phyloP scores from a whole-genome alignment of 1,140 invertebrate species.

The Ylistrum balloti region DNA sequence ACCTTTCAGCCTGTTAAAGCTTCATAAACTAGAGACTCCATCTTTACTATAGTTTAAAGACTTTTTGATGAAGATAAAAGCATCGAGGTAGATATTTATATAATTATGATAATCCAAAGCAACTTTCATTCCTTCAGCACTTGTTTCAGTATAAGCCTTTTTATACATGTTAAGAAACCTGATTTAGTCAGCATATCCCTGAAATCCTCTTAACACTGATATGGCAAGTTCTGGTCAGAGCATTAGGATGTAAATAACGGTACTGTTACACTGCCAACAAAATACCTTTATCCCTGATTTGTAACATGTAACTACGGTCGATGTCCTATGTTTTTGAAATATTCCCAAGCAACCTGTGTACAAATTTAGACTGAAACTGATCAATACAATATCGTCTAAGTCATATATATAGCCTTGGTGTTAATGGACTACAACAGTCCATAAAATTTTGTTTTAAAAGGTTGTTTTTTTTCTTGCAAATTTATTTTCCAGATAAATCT shows the following conservation, averaged over 20 bases:
- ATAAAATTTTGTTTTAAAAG: too few species aligned
- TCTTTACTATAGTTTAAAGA: too few species aligned
- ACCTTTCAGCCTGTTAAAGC: background rate
- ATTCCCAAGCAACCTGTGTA: background rate
- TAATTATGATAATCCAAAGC: background rate
- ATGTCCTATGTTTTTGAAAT: conserved; percentile 20
- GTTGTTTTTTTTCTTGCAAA: too few species aligned
- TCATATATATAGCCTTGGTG: too few species aligned
- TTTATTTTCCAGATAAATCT: too few species aligned
- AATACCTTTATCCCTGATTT: background rate
- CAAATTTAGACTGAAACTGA: background rate
- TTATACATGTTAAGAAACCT: background rate
- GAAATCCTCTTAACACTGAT: conserved; percentile 18
- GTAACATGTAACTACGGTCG: background rate
- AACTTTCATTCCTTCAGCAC: background rate
- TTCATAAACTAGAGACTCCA: background rate
- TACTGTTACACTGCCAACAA: background rate
- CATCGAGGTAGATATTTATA: background rate
- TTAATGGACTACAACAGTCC: too few species aligned
- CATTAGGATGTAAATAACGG: background rate
- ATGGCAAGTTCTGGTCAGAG: background rate
- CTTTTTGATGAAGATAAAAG: too few species aligned
- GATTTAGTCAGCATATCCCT: background rate
- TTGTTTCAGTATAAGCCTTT: background rate
- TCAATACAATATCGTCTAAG: background rate